Percentiles rank a stretch among this genome's conserved stretches.
Evolutionary conservation across 2,888 invertebrate genomes (phyloP).

Genomic region (Eupithecia exiguata): DNA sequence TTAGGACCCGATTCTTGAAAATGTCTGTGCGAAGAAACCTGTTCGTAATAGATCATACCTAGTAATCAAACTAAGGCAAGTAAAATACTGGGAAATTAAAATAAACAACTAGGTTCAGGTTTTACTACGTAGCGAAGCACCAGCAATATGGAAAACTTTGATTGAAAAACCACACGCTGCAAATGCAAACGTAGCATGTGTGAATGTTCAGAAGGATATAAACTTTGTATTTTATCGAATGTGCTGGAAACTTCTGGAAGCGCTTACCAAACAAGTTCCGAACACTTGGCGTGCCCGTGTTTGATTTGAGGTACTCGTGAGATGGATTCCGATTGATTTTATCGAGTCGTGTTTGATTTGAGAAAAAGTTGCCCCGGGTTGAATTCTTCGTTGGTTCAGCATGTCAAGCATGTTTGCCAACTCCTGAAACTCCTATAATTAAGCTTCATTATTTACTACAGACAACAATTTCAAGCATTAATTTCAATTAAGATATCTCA

Average conservation of each 20-base stretch:
- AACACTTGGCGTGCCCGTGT: slow-evolving; percentile 65
- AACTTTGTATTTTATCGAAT: slow-evolving; percentile 76
- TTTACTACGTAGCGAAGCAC: not conserved
- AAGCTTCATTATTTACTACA: not conserved
- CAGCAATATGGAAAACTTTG: slow-evolving; percentile 75
- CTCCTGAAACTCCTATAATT: not conserved
- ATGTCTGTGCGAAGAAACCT: not conserved
- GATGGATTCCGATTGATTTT: slow-evolving; percentile 76
- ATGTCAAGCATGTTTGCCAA: not conserved
- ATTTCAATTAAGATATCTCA: too few relatives aligned
- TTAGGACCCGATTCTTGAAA: not conserved
- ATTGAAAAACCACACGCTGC: slow-evolving; percentile 75
- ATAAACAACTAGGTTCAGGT: not conserved
- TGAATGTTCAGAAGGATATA: slow-evolving; percentile 59
- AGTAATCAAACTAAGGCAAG: not conserved
- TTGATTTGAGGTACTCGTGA: slow-evolving; percentile 67
- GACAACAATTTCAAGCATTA: not conserved
- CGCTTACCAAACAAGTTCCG: slow-evolving; percentile 68
- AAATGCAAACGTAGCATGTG: slow-evolving; percentile 64
- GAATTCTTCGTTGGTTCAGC: slow-evolving; percentile 23
- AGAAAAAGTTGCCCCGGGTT: slow-evolving; percentile 50
- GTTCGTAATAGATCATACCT: not conserved
- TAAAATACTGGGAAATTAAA: not conserved
- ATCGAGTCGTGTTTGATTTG: slow-evolving; percentile 63
- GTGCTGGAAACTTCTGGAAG: slow-evolving; percentile 60